Percentiles rank a stretch among this genome's conserved stretches.
phyloP scores from a whole-genome alignment of 2,113 vertebrate genomes.

The Eira barbara region DNA sequence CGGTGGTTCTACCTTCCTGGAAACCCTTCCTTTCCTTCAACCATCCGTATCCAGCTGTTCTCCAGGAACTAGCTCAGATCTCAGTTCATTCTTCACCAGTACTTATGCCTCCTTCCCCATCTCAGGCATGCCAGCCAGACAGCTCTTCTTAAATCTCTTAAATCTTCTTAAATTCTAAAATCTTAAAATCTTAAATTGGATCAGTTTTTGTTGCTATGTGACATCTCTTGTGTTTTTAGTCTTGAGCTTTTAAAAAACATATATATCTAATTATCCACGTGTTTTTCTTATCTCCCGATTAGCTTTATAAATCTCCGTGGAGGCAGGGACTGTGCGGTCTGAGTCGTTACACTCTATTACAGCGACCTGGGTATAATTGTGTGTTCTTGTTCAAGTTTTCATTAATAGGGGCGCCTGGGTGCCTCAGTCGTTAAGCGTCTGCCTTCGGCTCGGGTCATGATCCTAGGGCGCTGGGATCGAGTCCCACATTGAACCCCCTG shows the following conservation, averaged over 20 bases:
- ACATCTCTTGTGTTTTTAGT: background rate
- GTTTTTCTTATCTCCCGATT: background rate
- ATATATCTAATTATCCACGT: background rate
- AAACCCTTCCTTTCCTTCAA: background rate
- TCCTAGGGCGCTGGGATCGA: too few relatives aligned
- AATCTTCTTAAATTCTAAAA: too few relatives aligned
- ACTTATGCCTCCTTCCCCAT: background rate
- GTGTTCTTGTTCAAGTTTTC: background rate
- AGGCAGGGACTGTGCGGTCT: background rate
- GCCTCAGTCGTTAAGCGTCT: too few relatives aligned
- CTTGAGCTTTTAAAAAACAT: slow-evolving; percentile 27
- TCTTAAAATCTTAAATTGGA: background rate
- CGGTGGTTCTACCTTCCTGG: background rate
- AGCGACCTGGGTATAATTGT: background rate
- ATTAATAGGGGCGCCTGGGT: background rate
- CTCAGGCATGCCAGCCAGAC: background rate
- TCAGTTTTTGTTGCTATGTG: background rate
- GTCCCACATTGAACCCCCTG: too few relatives aligned
- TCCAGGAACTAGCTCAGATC: background rate
- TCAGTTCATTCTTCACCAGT: background rate
- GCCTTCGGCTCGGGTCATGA: too few relatives aligned
- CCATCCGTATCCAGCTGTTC: background rate
- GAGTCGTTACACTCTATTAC: background rate
- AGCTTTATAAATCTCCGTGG: background rate
- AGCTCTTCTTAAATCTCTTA: background rate